Evolutionary conservation across 2,113 vertebrate species (phyloP).

Genomic region (Capra hircus): DNA sequence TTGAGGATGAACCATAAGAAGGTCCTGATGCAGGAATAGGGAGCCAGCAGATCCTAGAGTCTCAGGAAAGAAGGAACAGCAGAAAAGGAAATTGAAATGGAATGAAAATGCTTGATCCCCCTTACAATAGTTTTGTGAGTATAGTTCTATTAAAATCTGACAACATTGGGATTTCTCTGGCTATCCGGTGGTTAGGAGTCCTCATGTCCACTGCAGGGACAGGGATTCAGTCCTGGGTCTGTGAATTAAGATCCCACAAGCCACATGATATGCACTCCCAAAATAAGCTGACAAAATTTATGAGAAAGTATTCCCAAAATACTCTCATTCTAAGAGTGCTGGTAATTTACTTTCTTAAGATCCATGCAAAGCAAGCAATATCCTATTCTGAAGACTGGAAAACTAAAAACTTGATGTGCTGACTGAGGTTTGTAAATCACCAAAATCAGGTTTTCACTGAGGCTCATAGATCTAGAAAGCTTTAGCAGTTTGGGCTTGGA

Average conservation of each 20-base stretch:
- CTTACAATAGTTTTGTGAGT: neutral
- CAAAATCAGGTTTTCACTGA: neutral
- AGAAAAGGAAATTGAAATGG: neutral
- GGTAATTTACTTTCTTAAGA: neutral
- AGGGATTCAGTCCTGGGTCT: neutral
- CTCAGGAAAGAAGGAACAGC: neutral
- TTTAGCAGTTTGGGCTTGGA: neutral
- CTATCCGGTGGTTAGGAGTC: neutral
- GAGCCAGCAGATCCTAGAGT: accelerated
- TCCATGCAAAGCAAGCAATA: neutral
- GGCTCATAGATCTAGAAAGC: neutral
- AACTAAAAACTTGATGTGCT: neutral
- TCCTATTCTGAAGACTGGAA: neutral
- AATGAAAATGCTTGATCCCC: neutral
- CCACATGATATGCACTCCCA: neutral
- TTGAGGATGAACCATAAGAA: neutral
- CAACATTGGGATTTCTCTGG: neutral
- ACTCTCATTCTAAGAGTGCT: neutral
- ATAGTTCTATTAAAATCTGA: neutral
- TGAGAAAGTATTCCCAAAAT: neutral
- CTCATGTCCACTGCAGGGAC: neutral
- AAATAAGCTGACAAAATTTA: neutral
- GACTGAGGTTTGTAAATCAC: neutral
- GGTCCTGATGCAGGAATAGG: accelerated
- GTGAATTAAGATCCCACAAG: neutral